Evolutionary conservation across 2,113 vertebrate genomes (phyloP).

Genomic region (Sapajus apella): DNA sequence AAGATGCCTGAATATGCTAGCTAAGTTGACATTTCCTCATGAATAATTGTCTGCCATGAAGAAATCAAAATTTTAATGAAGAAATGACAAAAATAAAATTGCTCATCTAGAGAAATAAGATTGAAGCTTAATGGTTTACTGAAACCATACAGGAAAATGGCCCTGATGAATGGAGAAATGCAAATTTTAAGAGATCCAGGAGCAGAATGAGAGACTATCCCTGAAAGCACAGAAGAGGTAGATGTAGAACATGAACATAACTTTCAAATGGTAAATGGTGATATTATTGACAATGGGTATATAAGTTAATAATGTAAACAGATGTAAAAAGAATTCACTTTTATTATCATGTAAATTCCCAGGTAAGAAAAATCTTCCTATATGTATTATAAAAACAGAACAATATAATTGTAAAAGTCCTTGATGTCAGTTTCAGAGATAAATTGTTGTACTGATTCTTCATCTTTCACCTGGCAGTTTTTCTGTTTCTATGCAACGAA

Average conservation of each 20-base stretch:
- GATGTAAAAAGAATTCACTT: neutral
- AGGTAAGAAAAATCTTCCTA: neutral
- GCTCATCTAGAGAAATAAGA: neutral
- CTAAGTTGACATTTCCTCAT: conserved; percentile 2
- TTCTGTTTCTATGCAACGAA: neutral
- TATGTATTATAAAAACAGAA: neutral
- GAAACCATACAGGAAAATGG: neutral
- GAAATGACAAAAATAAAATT: conserved; percentile 23
- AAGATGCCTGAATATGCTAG: conserved; percentile 6
- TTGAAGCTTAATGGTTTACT: neutral
- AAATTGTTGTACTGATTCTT: neutral
- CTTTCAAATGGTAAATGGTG: neutral
- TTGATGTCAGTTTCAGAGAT: neutral
- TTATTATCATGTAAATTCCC: neutral
- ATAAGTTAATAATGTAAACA: neutral
- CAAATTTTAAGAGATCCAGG: neutral
- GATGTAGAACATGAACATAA: neutral
- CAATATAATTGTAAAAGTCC: neutral
- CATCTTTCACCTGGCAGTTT: neutral
- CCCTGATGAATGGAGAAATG: neutral
- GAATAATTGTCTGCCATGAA: conserved; percentile 29
- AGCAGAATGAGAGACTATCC: neutral
- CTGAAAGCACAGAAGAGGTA: neutral
- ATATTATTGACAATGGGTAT: neutral
- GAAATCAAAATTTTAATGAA: conserved; percentile 41